Conservation (phyloP, 64 coral and sea anemone genomes). For the Dendrophyllia cribrosa region DNA sequence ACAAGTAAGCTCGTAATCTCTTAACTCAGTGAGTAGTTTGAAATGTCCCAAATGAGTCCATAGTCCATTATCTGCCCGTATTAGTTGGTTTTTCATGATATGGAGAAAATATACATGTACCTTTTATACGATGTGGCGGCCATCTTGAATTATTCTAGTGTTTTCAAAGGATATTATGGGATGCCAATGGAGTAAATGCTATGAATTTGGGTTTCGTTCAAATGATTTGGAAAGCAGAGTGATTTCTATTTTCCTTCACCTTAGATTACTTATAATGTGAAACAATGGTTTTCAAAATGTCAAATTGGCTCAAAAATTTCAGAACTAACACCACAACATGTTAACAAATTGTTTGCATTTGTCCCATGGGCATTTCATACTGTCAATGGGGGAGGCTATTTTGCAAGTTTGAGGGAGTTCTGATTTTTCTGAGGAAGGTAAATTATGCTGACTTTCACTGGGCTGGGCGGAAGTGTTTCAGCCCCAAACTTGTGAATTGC, state of each 20-base stretch:
- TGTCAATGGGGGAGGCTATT: no score
- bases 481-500: background rate
- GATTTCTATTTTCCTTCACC: background rate
- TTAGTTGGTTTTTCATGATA: background rate
- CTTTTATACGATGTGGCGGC: background rate
- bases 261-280: conserved; percentile 11
- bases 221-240: background rate
- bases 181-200: background rate
- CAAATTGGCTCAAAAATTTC: no score
- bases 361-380: no score
- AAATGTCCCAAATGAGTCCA: conserved; percentile 13
- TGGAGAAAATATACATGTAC: background rate
- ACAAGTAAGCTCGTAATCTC: background rate
- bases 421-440: no score
- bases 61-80: background rate
- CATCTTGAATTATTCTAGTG: background rate
- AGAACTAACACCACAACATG: no score
- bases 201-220: background rate
- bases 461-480: no score
- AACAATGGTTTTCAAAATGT: background rate
- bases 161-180: conserved; percentile 11
- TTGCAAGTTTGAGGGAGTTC: no score
- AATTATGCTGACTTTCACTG: no score
- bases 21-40: background rate
- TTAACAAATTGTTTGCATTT: no score